Percentiles rank a stretch among this genome's conserved stretches.
Conservation (phyloP, 2,113 vertebrate species). For the Neolamprologus falcicula region DNA sequence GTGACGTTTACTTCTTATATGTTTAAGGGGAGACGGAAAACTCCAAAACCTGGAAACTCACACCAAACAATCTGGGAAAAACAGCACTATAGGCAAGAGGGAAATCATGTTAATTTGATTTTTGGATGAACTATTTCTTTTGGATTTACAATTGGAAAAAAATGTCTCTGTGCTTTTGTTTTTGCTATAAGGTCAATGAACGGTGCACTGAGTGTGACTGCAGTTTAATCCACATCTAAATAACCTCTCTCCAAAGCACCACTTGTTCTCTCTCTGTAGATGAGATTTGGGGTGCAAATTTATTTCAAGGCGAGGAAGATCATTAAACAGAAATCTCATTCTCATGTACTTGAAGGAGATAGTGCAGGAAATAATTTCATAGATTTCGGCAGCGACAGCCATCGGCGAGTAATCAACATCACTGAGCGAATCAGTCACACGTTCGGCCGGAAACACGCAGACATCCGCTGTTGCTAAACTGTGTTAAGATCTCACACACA, state of each 20-base stretch:
- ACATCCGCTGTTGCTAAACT: constrained; percentile 41
- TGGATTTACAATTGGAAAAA: not conserved
- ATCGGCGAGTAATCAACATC: constrained; percentile 44
- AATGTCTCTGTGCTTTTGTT: not conserved
- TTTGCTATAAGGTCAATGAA: not conserved
- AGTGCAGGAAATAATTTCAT: constrained; percentile 43
- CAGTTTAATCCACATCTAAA: constrained; percentile 4
- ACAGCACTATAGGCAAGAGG: not conserved
- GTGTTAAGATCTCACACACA: constrained; percentile 40
- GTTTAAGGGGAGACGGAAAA: not conserved
- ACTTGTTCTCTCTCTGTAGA: not conserved
- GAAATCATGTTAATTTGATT: not conserved
- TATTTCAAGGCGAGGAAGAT: constrained; percentile 15
- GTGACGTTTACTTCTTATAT: not conserved
- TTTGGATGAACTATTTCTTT: not conserved
- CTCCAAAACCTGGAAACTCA: not conserved
- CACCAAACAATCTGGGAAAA: not conserved
- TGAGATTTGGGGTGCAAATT: constrained; percentile 9
- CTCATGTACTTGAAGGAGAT: not conserved
- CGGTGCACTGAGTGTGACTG: not conserved
- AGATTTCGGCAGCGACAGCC: constrained; percentile 6
- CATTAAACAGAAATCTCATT: constrained; percentile 39
- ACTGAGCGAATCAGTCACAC: constrained; percentile 35
- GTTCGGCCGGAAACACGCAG: constrained; percentile 8
- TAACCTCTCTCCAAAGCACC: constrained; percentile 5